Evolutionary conservation across 2,113 vertebrate genomes (phyloP), one percentile per base, ranked within the genome.

Genomic region (Fulmarus glacialis): DNA sequence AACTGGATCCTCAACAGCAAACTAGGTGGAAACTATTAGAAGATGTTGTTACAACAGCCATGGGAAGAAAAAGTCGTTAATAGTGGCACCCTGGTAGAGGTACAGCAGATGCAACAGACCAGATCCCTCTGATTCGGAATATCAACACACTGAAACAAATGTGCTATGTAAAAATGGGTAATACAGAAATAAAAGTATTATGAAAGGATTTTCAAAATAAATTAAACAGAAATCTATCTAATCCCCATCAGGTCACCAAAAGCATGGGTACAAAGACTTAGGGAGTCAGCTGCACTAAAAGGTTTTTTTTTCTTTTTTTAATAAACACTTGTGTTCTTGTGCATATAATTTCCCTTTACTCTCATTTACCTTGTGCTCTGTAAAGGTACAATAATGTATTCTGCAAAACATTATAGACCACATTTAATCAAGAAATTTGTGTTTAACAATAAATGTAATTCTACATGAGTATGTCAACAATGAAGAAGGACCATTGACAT

Each of bases 71-170:
- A 91, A 15, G 10, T 87, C 24, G 4, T 82, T 93, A 82, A 64
- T 70, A 92, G 66, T n/a, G 53, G 66, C 78, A 93, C 82, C 60
- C 74, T 80, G 74, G 59, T 93, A 48, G 66, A 90, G 34, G 42
- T 80, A 92, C 27, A 95, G 52, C 81, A 96, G 91, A 89, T 96
- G 87, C 64, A 91, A n/a, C 23, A 87, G 64, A 94, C 64, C 91
- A 96, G 64, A 95, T 96, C 91, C 56, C 30, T 94, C 68, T 95
- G 81, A 89, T 55, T 79, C 6, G 11, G 58, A 82, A 93, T 73
- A 78, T 72, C 82, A 85, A 53, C 87, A 77, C 48, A 42, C 15
- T 34, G 63, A 95, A 94, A 90, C 21, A 90, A 90, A 82, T 48
- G 53, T 71, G 30, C 55, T 60, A 48, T 38, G 52, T 79, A 80